phyloP scores from a whole-genome alignment of 1,140 invertebrate genomes.

The Pollicipes pollicipes region DNA sequence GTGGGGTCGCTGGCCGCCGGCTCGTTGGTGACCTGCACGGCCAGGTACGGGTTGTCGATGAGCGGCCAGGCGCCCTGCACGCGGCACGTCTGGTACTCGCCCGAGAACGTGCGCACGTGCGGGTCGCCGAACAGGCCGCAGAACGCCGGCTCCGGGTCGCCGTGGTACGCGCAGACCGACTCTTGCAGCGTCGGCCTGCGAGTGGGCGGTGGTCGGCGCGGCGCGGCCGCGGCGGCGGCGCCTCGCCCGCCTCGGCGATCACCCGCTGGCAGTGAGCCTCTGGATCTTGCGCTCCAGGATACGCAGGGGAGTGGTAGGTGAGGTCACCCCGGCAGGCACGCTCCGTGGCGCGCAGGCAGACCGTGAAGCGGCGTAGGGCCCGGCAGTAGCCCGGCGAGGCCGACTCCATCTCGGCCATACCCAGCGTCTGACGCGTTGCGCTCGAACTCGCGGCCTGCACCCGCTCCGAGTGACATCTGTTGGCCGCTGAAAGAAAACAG shows the following conservation, averaged over 20 bases:
- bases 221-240: background rate
- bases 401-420: too few species aligned
- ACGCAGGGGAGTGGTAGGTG: constrained; percentile 10
- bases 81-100: constrained; percentile 36
- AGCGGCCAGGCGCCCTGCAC: constrained; percentile 40
- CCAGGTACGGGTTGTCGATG: constrained; percentile 39
- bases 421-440: background rate
- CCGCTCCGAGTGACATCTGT: background rate
- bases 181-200: constrained; percentile 4
- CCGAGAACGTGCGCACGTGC: constrained; percentile 37
- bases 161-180: constrained; percentile 12
- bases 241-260: background rate
- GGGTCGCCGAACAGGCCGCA: constrained; percentile 43
- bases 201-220: too few species aligned
- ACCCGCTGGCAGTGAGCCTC: constrained; percentile 9
- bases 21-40: constrained; percentile 41
- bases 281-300: constrained; percentile 9
- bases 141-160: constrained; percentile 18
- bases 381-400: constrained; percentile 13
- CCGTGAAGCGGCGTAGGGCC: constrained; percentile 10
- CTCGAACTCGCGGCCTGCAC: background rate
- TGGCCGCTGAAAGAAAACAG: background rate
- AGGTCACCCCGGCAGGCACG: constrained; percentile 14
- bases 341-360: constrained; percentile 10
- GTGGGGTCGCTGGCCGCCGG: constrained; percentile 26